These are phyloP conservation scores for Okapia johnstoni DNA, from an alignment of 2,113 vertebrate species.

Conservation along the genomic window DNA sequence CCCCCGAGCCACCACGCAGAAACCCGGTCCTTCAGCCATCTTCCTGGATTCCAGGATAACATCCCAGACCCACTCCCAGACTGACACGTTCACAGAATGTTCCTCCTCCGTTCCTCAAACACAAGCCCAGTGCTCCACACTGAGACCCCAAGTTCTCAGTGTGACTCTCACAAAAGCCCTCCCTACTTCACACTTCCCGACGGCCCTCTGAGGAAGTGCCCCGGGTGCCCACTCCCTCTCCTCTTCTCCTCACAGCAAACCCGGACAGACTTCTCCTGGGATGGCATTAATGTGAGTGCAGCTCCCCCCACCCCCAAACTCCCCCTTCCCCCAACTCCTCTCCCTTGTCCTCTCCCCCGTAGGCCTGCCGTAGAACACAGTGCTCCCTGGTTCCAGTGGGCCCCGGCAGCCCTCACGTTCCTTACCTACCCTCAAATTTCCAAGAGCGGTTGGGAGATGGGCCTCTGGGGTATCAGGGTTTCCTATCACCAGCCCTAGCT, in stretches of 20 bases:
- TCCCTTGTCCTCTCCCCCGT: not conserved
- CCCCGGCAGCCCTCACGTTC: not conserved
- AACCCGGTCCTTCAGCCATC: not conserved
- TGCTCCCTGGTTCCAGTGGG: not conserved
- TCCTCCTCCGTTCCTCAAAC: not conserved
- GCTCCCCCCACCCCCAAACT: not conserved
- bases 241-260: constrained; percentile 90
- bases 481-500: not conserved
- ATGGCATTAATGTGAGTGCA: constrained; percentile 98
- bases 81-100: not conserved
- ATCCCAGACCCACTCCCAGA: not conserved
- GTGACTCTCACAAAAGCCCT: not conserved
- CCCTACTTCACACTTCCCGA: not conserved
- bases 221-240: not conserved
- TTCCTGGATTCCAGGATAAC: not conserved
- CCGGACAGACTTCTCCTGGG: constrained; percentile 99
- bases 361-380: no score
- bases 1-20: not conserved
- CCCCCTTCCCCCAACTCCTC: not conserved
- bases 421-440: not conserved
- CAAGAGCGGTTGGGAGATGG: not conserved
- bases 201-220: not conserved
- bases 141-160: not conserved
- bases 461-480: not conserved
- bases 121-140: not conserved